Evolutionary conservation across 2,113 vertebrate species (phyloP).

Genomic region (Dolichallabes microphthalmus): DNA sequence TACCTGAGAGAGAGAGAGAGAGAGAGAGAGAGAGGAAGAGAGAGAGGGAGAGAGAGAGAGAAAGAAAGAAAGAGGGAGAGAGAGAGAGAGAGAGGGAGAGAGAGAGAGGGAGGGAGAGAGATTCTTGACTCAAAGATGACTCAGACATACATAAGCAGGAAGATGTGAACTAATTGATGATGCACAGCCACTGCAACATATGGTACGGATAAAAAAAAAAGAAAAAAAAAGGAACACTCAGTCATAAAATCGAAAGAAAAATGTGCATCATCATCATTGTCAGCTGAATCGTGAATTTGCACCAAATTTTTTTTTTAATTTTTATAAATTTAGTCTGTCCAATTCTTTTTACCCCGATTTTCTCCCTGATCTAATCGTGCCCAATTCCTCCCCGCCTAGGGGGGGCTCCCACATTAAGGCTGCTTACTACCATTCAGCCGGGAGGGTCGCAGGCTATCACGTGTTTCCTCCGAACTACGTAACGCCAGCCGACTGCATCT

Average conservation of each 20-base stretch:
- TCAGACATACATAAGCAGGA: not conserved
- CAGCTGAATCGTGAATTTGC: not conserved
- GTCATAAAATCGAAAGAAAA: not conserved
- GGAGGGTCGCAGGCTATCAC: too few relatives aligned
- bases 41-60: not conserved
- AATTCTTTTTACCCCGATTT: too few relatives aligned
- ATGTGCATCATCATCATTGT: not conserved
- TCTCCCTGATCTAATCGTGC: too few relatives aligned
- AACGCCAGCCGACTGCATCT: too few relatives aligned
- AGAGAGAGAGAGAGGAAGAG: not conserved
- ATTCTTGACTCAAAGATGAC: not conserved
- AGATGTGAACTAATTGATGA: not conserved
- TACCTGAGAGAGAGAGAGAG: slow-evolving; percentile 72
- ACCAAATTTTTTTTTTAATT: too few relatives aligned
- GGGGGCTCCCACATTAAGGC: too few relatives aligned
- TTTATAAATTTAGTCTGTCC: too few relatives aligned
- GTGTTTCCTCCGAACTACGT: too few relatives aligned
- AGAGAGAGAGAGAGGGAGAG: not conserved
- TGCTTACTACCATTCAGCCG: too few relatives aligned
- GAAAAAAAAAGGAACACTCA: not conserved
- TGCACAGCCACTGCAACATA: not conserved
- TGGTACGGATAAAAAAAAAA: not conserved
- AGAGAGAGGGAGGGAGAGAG: not conserved
- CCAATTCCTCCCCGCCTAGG: too few relatives aligned
- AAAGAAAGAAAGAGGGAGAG: not conserved